Base-by-base conservation (phyloP, 2,888 invertebrate species). In the Nymphalis urticae region DNA sequence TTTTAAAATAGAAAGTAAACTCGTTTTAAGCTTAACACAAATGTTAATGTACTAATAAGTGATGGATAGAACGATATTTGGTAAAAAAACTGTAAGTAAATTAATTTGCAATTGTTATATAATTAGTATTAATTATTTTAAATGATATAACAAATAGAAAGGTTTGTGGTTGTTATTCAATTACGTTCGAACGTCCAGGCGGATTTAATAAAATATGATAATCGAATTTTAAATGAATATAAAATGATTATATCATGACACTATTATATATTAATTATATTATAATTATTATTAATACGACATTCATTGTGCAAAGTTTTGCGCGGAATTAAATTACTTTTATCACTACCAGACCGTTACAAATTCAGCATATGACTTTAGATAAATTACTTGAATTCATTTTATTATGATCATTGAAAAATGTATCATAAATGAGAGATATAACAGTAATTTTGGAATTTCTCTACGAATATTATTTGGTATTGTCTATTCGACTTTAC, bases 61-160 rank as follows among this genome's bases (percentile, higher is more conserved):
- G 32, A 76, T 77, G 77, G 76, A 77, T 16, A 69, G 72, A 70
- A 67, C 42, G 42, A 72, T 66, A 13, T 74, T 75, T 36, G 70
- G 65, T 53, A 73, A 48, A 59, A 77, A 76, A 73, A 71, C 72
- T 24, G 77, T 77, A 60, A 77, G 76, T 76, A 47, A 16, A 8
- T 48, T 21, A 36, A 24, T 56, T 54, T 42, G 10, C 13, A 3
- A 13, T 42, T 1, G 13, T 42, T 42, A 42, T 13, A 42, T 42
- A 13, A 42, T 42, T 42, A 42, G 10, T 42, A 13, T 13, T 10
- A 42, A 42, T 10, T 10, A 42, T 42, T 42, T 42, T 36, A 36
- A 36, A 1, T 27, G 27, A 32, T 0, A 42, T 9, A 10, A 10
- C 1, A 42, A 42, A 10, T 10, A 42, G 0, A 6, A 32, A 32